Evolutionary conservation across 2,113 vertebrate genomes (phyloP), one percentile per base, ranked within the genome.

Genomic region (Polyodon spathula): DNA sequence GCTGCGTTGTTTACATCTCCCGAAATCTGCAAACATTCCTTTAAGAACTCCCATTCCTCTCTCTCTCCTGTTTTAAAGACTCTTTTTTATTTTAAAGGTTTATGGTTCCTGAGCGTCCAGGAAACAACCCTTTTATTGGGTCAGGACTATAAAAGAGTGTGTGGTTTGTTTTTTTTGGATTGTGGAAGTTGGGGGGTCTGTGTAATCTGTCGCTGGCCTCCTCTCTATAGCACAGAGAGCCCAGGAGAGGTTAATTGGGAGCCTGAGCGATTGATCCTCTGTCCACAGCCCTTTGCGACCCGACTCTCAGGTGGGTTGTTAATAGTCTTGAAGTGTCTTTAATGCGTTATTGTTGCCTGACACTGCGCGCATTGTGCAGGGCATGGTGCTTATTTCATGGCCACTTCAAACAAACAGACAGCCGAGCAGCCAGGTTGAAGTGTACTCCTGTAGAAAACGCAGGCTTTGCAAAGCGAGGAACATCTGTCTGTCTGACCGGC

Each of bases 71-170:
- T 81, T 84, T 76, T 58, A 51, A 37, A 83, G 76, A 78, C 71
- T 79, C 78, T 82, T 80, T 81, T 79, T 83, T 79, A 78, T 77
- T n/a, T n/a, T n/a, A n/a, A 78, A 83, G 79, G 81, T 93, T 93
- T 93, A 94, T 92, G 91, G 84, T 89, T 89, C 88, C 88, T 91
- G 82, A 89, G 88, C 86, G 85, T 89, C 86, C 86, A 92, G 89
- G 83, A 87, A 88, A 87, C 86, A 78, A 80, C 84, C 85, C 84
- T 88, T 93, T 93, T 90, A 93, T 89, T 89, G 89, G 89, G 86
- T 82, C 86, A 90, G 84, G 86, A 89, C 89, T 88, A 88, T 92
- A 93, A 93, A 94, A 92, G 88, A 86, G 85, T 86, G 83, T 84
- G 75, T 63, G 64, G 63, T 66, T 66, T 68, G 64, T 71, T 72